Evolutionary conservation across 1,140 invertebrate genomes (phyloP), one percentile per base, ranked within the genome.

Genomic region (Capitella teleta): DNA sequence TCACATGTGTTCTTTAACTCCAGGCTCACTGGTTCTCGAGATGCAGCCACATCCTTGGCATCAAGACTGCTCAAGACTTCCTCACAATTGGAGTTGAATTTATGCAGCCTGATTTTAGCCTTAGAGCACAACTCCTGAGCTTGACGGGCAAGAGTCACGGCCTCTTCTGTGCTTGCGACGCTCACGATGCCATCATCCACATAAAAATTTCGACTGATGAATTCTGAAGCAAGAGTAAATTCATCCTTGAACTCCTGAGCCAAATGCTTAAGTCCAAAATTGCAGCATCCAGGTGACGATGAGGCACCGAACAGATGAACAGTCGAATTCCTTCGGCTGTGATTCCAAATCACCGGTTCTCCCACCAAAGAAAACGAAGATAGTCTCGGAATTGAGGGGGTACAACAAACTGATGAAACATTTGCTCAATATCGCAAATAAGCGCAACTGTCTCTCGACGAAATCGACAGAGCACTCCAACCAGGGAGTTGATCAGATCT

Each of bases 401-500:
- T 26, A 58, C 49, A 21, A 30, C 23, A 16, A 58, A 38, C 25
- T 56, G 51, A 18, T 57, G 52, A 37, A 60, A 58, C 58, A 60
- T 60, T 34, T 38, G 28, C 18, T 52, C 25, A 4, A 60, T 56
- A 51, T 56, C 50, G 14, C 50, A 42, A 23, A 52, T 48, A 2
- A 60, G 23, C 12, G 58, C 59, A 5, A 63, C 47, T 18, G 36
- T 45, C 23, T 56, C 41, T 40, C 53, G 12, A 3, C 61, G 43
- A 42, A 61, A 61, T 18, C 49, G 43, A 0, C 54, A 25, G n/a
- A 63, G 51, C 5, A 61, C 53, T 24, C 49, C 58, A 12, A 61
- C 36, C 12, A 63, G 42, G 36, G 18, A 42, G 41, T 44, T 62
- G 53, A 74, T 71, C 0, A 76, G 43, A 46, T 62, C 62, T 5